Conservation (phyloP, 2,888 invertebrate genomes). For the Nebria salina region DNA sequence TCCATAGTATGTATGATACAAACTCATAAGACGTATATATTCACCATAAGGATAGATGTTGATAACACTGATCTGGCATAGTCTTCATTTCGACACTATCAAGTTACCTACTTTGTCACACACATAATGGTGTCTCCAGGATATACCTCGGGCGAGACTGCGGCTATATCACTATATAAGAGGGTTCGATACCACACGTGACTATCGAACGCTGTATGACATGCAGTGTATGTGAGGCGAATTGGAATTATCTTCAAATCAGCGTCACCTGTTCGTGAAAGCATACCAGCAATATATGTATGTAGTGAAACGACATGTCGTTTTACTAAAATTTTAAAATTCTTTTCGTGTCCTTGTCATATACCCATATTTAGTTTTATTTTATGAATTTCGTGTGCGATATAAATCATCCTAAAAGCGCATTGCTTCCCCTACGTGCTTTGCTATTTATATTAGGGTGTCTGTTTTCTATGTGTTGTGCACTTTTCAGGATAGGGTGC, state of each 20-base stretch:
- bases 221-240: constrained; percentile 11
- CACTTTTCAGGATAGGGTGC: neutral
- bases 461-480: neutral
- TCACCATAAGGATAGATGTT: neutral
- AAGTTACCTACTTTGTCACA: neutral
- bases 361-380: constrained; percentile 31
- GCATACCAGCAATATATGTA: constrained; percentile 16
- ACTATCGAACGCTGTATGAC: neutral
- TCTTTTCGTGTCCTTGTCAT: constrained; percentile 30
- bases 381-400: constrained; percentile 32
- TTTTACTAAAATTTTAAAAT: constrained; percentile 32
- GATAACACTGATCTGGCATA: neutral
- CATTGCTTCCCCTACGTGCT: neutral
- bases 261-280: constrained; percentile 31
- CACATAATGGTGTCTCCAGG: neutral
- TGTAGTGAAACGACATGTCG: constrained; percentile 21
- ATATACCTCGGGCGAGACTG: neutral
- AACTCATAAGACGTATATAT: neutral
- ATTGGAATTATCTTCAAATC: constrained; percentile 40
- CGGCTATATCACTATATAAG: neutral
- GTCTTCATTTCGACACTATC: neutral
- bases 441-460: neutral
- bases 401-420: constrained; percentile 6
- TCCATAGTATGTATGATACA: neutral
- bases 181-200: constrained; percentile 7